These are phyloP conservation scores for Ormyrus rosae DNA, from an alignment of 2,888 invertebrate species.

Conservation along the genomic window DNA sequence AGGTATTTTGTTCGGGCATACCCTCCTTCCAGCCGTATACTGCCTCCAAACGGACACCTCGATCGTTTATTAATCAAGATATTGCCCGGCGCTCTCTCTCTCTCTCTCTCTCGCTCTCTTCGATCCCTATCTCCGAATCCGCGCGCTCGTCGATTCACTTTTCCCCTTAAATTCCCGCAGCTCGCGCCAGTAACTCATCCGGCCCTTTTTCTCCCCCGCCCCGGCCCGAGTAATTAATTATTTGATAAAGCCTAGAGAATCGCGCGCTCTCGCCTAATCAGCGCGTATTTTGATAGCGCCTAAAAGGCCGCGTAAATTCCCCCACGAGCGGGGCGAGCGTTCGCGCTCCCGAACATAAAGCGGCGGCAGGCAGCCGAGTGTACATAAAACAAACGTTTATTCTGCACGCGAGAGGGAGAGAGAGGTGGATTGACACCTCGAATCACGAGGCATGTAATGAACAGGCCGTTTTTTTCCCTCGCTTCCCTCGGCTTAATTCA, in stretches of 20 bases:
- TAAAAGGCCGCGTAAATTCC: conserved; percentile 39
- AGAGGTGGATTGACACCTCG: conserved; percentile 47
- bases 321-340: neutral
- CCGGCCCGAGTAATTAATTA: conserved; percentile 22
- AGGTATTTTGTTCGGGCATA: conserved; percentile 15
- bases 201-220: neutral
- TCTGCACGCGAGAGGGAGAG: neutral
- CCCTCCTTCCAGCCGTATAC: neutral
- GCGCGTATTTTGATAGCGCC: conserved; percentile 23
- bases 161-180: neutral
- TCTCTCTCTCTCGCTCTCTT: no score
- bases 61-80: conserved; percentile 33
- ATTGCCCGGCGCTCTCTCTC: neutral
- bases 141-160: no score
- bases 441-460: conserved; percentile 49
- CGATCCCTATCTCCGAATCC: no score
- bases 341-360: neutral
- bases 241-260: conserved; percentile 20
- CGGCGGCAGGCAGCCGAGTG: neutral
- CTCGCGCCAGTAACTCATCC: neutral
- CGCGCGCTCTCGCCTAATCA: conserved; percentile 10
- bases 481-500: conserved; percentile 32
- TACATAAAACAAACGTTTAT: conserved; percentile 44
- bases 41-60: neutral
- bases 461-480: conserved; percentile 34